Evolutionary conservation across 2,797 vertebrate genomes (phyloP).

Genomic region (Orientallactaga sibirica): DNA sequence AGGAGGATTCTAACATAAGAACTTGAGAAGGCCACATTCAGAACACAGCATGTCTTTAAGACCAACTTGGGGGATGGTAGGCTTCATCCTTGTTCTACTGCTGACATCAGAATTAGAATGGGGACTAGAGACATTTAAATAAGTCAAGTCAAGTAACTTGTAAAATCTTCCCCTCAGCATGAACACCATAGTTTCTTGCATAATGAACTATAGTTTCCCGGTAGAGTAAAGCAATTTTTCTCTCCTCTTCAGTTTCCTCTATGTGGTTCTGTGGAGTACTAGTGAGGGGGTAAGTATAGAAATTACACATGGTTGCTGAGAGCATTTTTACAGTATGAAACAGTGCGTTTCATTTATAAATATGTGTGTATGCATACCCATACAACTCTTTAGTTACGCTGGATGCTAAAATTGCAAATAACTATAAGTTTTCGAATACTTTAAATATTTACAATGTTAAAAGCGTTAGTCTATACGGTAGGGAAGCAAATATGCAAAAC

Average conservation of each 20-base stretch:
- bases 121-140: neutral
- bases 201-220: neutral
- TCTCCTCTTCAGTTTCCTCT: constrained; percentile 7
- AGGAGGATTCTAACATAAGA: neutral
- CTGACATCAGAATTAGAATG: neutral
- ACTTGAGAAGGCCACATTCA: neutral
- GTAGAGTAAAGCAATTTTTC: neutral
- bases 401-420: constrained; percentile 3
- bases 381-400: neutral
- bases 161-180: neutral
- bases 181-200: neutral
- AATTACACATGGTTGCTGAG: neutral
- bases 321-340: neutral
- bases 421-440: neutral
- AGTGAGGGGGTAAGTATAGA: neutral
- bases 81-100: neutral
- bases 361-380: neutral
- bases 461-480: neutral
- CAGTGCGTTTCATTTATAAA: neutral
- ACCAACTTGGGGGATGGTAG: neutral
- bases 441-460: constrained; percentile 28
- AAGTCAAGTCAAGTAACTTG: neutral
- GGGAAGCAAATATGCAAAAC: neutral
- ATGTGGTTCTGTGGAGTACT: neutral
- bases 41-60: neutral